Evolutionary conservation across 2,113 vertebrate genomes (phyloP).

Genomic region (Laticauda laticaudata): DNA sequence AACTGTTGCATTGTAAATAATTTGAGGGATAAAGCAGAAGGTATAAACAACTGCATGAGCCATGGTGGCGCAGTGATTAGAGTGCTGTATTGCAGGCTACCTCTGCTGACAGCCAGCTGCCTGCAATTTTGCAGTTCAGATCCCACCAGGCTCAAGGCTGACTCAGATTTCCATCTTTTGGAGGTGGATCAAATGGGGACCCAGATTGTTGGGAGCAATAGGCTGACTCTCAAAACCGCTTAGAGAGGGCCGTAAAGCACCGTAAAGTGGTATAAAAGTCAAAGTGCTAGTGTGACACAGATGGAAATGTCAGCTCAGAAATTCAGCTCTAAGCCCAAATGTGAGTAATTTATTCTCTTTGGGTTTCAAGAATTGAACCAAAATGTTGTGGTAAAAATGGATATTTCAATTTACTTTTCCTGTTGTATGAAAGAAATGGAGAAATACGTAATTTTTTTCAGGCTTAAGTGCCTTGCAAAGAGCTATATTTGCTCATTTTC

Average conservation of each 20-base stretch:
- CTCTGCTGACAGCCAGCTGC: too few species aligned
- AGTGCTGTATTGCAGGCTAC: too few species aligned
- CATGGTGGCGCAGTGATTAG: too few species aligned
- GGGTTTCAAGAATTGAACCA: constrained; percentile 55
- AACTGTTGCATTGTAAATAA: constrained; percentile 59
- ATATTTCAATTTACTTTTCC: constrained; percentile 47
- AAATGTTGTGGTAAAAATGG: constrained; percentile 2
- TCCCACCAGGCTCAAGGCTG: too few species aligned
- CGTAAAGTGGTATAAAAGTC: too few species aligned
- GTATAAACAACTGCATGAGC: constrained; percentile 27
- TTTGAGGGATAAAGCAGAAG: constrained; percentile 29
- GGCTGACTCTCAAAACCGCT: too few species aligned
- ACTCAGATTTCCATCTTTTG: too few species aligned
- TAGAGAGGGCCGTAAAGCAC: too few species aligned
- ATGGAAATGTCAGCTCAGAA: constrained; percentile 25
- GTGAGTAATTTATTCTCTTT: constrained; percentile 36
- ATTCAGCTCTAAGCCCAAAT: constrained; percentile 29
- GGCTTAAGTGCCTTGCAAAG: background rate
- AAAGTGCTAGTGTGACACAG: too few species aligned
- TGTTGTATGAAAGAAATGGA: constrained; percentile 17
- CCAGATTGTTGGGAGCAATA: too few species aligned
- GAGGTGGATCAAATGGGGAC: too few species aligned
- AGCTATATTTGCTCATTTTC: background rate
- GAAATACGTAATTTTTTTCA: background rate
- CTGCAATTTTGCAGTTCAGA: too few species aligned